Evolutionary conservation across 2,888 invertebrate species (phyloP).

Genomic region (Sinhomidia bicolor): DNA sequence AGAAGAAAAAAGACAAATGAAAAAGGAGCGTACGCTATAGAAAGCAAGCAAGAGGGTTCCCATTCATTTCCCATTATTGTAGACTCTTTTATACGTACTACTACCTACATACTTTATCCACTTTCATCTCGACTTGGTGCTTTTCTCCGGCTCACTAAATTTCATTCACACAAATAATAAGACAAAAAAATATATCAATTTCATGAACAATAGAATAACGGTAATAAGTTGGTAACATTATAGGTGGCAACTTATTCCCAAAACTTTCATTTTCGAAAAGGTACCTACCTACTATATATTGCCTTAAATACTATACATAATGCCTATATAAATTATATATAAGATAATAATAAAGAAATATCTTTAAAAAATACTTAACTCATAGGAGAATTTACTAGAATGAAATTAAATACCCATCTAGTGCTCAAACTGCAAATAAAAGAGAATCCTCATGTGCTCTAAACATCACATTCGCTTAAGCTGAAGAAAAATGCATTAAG

Average conservation of each 20-base stretch:
- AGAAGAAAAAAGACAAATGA: not conserved
- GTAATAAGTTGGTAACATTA: constrained; percentile 11
- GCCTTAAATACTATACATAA: not conserved
- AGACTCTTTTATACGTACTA: no score
- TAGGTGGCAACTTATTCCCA: constrained; percentile 6
- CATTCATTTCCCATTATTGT: no score
- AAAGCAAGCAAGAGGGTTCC: not conserved
- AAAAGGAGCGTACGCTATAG: not conserved
- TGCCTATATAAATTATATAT: no score
- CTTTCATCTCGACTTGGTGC: constrained; percentile 15
- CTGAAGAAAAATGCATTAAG: constrained; percentile 1
- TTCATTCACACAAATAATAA: constrained; percentile 46
- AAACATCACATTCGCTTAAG: not conserved
- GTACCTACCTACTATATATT: not conserved
- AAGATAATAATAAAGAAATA: no score
- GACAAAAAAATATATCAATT: not conserved
- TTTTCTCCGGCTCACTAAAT: constrained; percentile 26
- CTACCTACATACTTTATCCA: not conserved
- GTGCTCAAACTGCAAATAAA: not conserved
- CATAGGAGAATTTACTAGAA: not conserved
- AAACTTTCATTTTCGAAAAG: constrained; percentile 31
- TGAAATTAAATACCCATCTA: constrained; percentile 18
- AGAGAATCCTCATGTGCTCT: constrained; percentile 12
- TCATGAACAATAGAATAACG: constrained; percentile 8
- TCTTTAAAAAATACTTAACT: no score